phyloP scores from a whole-genome alignment of 2,888 invertebrate genomes.

The Spialia ferax region DNA sequence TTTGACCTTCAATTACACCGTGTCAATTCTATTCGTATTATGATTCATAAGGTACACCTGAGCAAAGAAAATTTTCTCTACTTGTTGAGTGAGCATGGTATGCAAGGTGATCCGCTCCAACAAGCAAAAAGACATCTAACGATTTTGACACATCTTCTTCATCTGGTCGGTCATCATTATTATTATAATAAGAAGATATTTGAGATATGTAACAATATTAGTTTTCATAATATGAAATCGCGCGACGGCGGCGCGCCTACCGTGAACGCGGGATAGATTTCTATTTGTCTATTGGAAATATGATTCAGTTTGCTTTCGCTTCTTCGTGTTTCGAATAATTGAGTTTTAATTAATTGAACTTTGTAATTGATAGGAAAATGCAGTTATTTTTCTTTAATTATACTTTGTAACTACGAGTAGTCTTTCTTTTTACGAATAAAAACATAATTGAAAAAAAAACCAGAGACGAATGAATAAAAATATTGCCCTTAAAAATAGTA shows the following conservation, averaged over 20 bases:
- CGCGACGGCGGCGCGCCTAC: constrained; percentile 53
- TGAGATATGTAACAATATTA: constrained; percentile 67
- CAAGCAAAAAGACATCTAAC: constrained; percentile 22
- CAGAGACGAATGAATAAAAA: too few relatives aligned
- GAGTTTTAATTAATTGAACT: constrained; percentile 27
- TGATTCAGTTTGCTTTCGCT: constrained; percentile 58
- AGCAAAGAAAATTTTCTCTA: constrained; percentile 25
- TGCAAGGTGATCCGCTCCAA: constrained; percentile 4
- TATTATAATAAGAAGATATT: constrained; percentile 54
- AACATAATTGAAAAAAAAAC: too few relatives aligned
- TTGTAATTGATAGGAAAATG: background rate
- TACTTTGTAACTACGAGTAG: too few relatives aligned
- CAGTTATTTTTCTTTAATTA: too few relatives aligned
- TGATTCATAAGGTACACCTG: constrained; percentile 17
- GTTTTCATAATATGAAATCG: constrained; percentile 72
- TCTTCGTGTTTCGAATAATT: constrained; percentile 30
- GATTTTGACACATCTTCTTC: constrained; percentile 14
- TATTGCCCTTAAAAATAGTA: background rate
- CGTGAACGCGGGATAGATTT: constrained; percentile 69
- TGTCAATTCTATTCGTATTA: background rate
- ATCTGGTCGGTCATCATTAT: constrained; percentile 3
- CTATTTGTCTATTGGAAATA: constrained; percentile 74
- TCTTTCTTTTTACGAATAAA: too few relatives aligned
- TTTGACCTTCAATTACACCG: background rate
- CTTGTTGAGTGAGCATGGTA: constrained; percentile 11